Evolutionary conservation across 2,797 vertebrate species (phyloP).

Genomic region (Bradypus variegatus): DNA sequence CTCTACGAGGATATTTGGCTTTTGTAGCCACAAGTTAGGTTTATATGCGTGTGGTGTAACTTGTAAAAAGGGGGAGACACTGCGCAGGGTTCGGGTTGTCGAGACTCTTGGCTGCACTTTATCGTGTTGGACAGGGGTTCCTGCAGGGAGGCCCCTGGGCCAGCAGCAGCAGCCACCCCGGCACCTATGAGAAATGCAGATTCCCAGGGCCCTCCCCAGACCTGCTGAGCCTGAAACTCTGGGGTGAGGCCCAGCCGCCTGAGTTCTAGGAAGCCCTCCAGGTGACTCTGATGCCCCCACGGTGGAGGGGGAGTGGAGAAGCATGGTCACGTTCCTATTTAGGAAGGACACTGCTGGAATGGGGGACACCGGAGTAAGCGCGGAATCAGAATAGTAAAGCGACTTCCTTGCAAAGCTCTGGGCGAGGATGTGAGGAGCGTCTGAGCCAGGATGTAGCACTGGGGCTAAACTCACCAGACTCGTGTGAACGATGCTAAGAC

Average conservation of each 20-base stretch:
- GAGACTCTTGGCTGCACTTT: not conserved
- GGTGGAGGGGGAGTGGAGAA: not conserved
- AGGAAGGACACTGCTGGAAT: not conserved
- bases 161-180: not conserved
- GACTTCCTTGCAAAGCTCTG: not conserved
- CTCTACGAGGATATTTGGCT: not conserved
- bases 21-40: not conserved
- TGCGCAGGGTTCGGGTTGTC: not conserved
- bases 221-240: not conserved
- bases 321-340: not conserved
- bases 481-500: not conserved
- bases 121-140: too few species aligned
- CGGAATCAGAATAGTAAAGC: not conserved
- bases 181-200: not conserved
- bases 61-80: not conserved
- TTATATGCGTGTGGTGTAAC: not conserved
- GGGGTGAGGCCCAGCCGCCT: rapidly evolving
- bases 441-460: not conserved
- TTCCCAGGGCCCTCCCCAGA: not conserved
- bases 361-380: not conserved
- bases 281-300: not conserved
- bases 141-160: not conserved
- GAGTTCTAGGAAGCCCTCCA: not conserved
- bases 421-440: not conserved
- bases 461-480: not conserved